These are phyloP conservation scores for Brachyhypopomus gauderio DNA, from an alignment of 2,113 vertebrate genomes.

Conservation along the genomic window DNA sequence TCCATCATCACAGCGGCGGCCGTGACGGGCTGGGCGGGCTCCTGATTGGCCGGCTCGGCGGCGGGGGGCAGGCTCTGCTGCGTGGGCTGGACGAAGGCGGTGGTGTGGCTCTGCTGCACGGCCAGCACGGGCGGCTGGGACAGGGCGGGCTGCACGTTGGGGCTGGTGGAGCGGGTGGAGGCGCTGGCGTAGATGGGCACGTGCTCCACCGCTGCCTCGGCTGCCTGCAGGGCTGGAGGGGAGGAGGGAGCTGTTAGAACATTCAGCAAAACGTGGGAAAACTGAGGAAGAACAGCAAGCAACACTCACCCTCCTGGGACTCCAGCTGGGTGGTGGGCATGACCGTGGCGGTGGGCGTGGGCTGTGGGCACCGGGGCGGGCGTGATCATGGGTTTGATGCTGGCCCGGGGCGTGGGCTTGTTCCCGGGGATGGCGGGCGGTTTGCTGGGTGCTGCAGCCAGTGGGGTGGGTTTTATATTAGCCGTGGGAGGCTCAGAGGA, in stretches of 20 bases:
- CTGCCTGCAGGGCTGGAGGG: conserved; percentile 84
- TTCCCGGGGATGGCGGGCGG: conserved; percentile 89
- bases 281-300: too few species aligned
- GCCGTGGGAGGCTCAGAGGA: conserved; percentile 94
- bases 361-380: conserved; percentile 91
- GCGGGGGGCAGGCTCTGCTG: conserved; percentile 87
- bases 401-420: conserved; percentile 93
- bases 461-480: conserved; percentile 97
- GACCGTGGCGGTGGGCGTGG: conserved; percentile 94
- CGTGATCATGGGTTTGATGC: conserved; percentile 97
- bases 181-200: conserved; percentile 95
- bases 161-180: conserved; percentile 94
- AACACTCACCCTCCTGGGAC: conserved; percentile 86
- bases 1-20: conserved; percentile 80
- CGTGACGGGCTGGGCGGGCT: conserved; percentile 66
- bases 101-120: conserved; percentile 90
- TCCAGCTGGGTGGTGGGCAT: conserved; percentile 99
- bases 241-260: background rate
- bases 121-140: conserved; percentile 84
- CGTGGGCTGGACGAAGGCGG: conserved; percentile 96
- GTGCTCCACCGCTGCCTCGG: conserved; percentile 89
- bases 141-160: conserved; percentile 89
- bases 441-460: conserved; percentile 91
- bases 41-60: conserved; percentile 85
- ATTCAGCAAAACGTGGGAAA: background rate